Base-by-base conservation (phyloP, 2,113 vertebrate genomes). In the Planiliza haematocheilus region DNA sequence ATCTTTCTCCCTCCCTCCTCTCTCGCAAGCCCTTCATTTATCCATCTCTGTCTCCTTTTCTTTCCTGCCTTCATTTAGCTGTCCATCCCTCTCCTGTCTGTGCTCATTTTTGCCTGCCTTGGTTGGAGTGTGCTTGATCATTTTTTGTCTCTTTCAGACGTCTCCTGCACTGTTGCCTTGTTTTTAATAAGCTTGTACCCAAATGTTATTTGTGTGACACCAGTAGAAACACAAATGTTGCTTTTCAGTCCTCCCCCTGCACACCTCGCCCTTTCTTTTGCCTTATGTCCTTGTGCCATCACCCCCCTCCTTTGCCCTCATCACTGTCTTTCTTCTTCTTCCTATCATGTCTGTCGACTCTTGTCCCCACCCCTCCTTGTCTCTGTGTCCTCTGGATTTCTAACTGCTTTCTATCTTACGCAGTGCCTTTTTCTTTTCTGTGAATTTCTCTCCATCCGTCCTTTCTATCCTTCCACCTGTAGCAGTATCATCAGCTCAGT, bases 401-500 rank as follows among this genome's bases (percentile, higher is more conserved):
- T 58, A 38, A 70, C 45, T 39, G 59, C 39, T 66, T n/a, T 17
- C 42, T 55, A 46, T 61, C 57, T 77, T 11, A 30, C 3, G 14
- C 1, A 20, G 13, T 56, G 21, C 1, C 16, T 17, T 21, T 50
- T 21, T 6, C 10, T 42, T 10, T 70, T 68, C 17, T 68, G 1
- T 41, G 30, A 24, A 43, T 64, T 12, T 56, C 21, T 45, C n/a
- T 43, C 58, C 8, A n/a, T 39, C 36, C 37, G 52, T 63, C 8
- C 17, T 43, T 14, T 18, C 50, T 7, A 0, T 72, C 39, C 58
- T 2, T 74, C 69, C 79, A 95, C 95, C 95, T 97, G 95, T 37
- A 94, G 90, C 72, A 93, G 86, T 11, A 93, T 63, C 85, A 95
- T 88, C 41, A 94, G 92, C 74, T 95, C 94, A 0, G 93, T 88